A percentile compares a stretch with the other conserved stretches of the same genome.
phyloP scores from a whole-genome alignment of 2,888 invertebrate genomes.

The Slavum lentiscoides region DNA sequence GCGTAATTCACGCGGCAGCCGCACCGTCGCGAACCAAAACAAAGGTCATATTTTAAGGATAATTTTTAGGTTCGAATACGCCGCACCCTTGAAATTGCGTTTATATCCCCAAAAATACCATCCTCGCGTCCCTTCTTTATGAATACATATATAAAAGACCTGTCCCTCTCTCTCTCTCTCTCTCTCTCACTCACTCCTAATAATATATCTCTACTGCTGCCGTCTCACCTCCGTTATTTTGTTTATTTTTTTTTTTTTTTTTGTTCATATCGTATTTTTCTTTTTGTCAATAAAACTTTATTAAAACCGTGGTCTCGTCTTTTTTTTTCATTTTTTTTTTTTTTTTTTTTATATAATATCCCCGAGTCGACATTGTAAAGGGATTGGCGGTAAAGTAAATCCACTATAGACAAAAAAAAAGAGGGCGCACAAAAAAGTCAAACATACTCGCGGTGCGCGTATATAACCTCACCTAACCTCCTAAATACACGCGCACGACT shows the following conservation, averaged over 20 bases:
- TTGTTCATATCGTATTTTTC: background rate
- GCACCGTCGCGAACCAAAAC: constrained; percentile 14
- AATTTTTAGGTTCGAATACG: constrained; percentile 40
- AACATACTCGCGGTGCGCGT: no score
- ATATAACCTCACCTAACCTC: no score
- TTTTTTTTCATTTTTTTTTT: no score
- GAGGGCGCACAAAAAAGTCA: no score
- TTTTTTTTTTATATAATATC: background rate
- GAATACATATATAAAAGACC: constrained; percentile 24
- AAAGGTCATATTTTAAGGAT: constrained; percentile 42
- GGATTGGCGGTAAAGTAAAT: background rate
- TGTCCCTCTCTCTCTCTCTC: background rate
- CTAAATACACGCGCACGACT: no score
- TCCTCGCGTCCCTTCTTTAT: background rate
- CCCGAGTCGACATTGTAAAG: background rate
- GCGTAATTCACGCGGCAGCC: constrained; percentile 30
- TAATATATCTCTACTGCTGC: background rate
- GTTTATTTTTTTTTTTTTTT: background rate
- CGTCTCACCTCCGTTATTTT: background rate
- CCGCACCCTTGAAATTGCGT: constrained; percentile 37
- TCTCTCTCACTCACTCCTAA: no score
- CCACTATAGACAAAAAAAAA: no score
- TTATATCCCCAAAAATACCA: constrained; percentile 44
- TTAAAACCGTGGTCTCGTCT: constrained; percentile 17
- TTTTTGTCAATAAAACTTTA: constrained; percentile 34